Conservation (phyloP, 2,888 invertebrate species). For the Diaphora mendica region DNA sequence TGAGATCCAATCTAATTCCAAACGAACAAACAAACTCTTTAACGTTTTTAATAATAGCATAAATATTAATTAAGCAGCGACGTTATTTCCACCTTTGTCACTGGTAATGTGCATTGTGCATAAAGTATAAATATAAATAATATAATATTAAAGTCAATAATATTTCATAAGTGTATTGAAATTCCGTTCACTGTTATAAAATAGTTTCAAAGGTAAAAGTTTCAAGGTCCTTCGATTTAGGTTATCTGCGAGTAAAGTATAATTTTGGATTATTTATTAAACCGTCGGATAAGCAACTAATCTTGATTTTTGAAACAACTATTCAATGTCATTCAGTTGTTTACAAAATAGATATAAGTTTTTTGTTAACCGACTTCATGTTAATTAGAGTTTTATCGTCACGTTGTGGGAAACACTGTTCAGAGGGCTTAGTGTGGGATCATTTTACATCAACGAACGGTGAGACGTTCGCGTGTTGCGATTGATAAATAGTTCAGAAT, state of each 20-base stretch:
- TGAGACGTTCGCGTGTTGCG: too few species aligned
- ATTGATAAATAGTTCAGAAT: too few species aligned
- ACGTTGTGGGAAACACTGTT: too few species aligned
- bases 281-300: neutral
- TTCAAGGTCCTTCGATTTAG: neutral
- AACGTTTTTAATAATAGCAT: too few species aligned
- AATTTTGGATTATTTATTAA: neutral
- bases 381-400: neutral
- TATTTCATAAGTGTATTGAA: neutral
- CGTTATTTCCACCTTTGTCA: too few species aligned
- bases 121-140: too few species aligned
- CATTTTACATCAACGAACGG: too few species aligned
- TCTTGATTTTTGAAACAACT: neutral
- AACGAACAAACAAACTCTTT: too few species aligned
- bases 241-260: neutral
- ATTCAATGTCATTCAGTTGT: neutral
- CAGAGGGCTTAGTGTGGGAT: too few species aligned
- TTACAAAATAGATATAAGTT: neutral
- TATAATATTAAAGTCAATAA: neutral
- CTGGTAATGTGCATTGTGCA: too few species aligned
- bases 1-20: too few species aligned
- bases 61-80: too few species aligned
- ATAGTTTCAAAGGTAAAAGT: neutral
- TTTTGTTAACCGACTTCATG: neutral
- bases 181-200: neutral